A percentile compares a stretch with the other conserved stretches of the same genome.
These are phyloP conservation scores for Trigoniulus corallinus DNA, from an alignment of 1,140 invertebrate species.

Conservation along the genomic window DNA sequence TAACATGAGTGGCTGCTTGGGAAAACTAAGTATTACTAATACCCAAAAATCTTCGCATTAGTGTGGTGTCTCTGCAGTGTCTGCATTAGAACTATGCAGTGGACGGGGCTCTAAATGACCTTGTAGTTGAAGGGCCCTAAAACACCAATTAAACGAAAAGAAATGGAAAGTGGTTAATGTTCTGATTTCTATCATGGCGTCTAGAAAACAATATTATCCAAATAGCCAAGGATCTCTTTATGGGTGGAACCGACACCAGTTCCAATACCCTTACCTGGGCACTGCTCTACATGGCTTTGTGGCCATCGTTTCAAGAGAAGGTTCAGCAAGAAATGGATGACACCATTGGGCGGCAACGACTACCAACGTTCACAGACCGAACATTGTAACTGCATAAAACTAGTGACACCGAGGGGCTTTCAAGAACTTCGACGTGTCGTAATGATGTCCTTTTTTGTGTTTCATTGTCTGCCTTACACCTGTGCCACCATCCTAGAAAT, in stretches of 20 bases:
- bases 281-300: constrained; percentile 15
- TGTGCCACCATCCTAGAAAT: constrained; percentile 80
- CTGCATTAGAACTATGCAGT: too few relatives aligned
- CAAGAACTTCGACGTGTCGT: neutral
- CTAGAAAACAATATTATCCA: too few relatives aligned
- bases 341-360: constrained; percentile 15
- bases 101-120: too few relatives aligned
- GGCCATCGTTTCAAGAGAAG: constrained; percentile 18
- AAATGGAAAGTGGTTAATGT: too few relatives aligned
- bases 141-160: too few relatives aligned
- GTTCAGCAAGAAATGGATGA: constrained; percentile 23
- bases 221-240: constrained; percentile 17
- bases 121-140: too few relatives aligned
- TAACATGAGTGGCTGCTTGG: too few relatives aligned
- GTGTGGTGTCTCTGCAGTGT: too few relatives aligned
- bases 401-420: constrained; percentile 11
- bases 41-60: too few relatives aligned
- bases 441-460: constrained; percentile 3
- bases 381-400: too few relatives aligned
- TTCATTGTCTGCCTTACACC: constrained; percentile 49
- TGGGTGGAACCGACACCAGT: constrained; percentile 20
- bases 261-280: constrained; percentile 15
- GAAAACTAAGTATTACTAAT: too few relatives aligned
- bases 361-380: constrained; percentile 12
- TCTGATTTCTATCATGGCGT: too few relatives aligned